phyloP scores from a whole-genome alignment of 2,888 invertebrate species.

The Cephus pulcher region DNA sequence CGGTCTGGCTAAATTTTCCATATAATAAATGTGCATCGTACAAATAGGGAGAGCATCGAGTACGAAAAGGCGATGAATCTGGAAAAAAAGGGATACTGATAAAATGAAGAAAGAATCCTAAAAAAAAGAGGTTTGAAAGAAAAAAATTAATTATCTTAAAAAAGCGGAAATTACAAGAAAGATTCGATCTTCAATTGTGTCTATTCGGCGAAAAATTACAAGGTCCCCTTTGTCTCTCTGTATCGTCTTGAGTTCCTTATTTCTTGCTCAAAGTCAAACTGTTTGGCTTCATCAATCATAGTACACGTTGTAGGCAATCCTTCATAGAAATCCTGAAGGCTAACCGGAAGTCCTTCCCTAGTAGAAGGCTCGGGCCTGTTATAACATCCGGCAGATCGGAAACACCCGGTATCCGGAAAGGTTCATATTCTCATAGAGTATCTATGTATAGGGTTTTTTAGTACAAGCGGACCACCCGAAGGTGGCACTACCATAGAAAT shows the following conservation, averaged over 20 bases:
- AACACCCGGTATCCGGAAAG: neutral
- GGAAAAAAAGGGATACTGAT: neutral
- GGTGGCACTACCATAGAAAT: neutral
- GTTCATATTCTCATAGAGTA: neutral
- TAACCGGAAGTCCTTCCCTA: neutral
- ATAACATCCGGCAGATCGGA: neutral
- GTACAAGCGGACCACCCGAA: neutral
- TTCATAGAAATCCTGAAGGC: neutral
- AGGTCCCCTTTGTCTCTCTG: neutral
- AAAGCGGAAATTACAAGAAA: neutral
- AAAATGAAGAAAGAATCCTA: neutral
- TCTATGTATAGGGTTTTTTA: neutral
- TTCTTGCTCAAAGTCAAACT: neutral
- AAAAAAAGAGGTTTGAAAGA: neutral
- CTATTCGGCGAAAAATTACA: neutral
- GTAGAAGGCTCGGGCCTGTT: neutral
- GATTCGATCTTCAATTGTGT: neutral
- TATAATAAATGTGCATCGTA: constrained; percentile 28
- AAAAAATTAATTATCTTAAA: neutral
- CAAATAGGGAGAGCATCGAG: neutral
- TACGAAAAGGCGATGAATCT: neutral
- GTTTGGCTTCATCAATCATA: neutral
- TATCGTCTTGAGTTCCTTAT: neutral
- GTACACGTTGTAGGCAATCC: neutral
- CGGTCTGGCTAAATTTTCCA: constrained; percentile 14